Evolutionary conservation across 2,113 vertebrate species (phyloP).

Genomic region (Rhea pennata): DNA sequence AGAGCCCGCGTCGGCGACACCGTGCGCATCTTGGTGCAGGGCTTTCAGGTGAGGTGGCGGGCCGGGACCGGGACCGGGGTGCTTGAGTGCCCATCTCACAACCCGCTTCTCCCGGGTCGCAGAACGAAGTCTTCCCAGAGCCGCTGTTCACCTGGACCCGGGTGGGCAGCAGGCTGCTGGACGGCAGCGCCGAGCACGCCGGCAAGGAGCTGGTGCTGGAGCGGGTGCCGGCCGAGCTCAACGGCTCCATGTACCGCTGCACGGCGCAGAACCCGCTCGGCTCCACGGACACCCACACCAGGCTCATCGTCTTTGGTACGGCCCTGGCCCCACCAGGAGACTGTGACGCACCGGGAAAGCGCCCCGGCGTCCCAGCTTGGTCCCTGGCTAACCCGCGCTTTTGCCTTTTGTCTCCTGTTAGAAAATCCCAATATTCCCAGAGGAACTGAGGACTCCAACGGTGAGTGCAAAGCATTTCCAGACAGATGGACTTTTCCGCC

Average conservation of each 20-base stretch:
- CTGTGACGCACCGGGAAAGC: background rate
- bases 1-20: conserved; percentile 91
- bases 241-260: conserved; percentile 98
- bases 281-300: conserved; percentile 95
- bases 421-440: conserved; percentile 94
- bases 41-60: conserved; percentile 83
- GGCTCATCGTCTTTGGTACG: conserved; percentile 96
- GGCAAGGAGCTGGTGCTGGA: conserved; percentile 94
- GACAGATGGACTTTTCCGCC: no score
- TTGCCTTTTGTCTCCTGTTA: background rate
- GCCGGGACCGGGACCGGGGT: no score
- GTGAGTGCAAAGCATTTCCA: conserved; percentile 74
- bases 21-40: conserved; percentile 87
- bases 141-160: conserved; percentile 96
- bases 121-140: conserved; percentile 98
- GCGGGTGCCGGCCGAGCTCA: conserved; percentile 92
- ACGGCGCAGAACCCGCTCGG: conserved; percentile 96
- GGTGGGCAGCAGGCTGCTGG: conserved; percentile 91
- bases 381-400: background rate
- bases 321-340: rapidly evolving
- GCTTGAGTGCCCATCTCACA: background rate
- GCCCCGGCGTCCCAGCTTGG: no score
- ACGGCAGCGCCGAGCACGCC: conserved; percentile 86
- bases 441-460: conserved; percentile 86
- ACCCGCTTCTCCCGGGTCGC: background rate